Evolutionary conservation across 2,797 vertebrate species (phyloP).

Genomic region (Euphonia xanthogaster): DNA sequence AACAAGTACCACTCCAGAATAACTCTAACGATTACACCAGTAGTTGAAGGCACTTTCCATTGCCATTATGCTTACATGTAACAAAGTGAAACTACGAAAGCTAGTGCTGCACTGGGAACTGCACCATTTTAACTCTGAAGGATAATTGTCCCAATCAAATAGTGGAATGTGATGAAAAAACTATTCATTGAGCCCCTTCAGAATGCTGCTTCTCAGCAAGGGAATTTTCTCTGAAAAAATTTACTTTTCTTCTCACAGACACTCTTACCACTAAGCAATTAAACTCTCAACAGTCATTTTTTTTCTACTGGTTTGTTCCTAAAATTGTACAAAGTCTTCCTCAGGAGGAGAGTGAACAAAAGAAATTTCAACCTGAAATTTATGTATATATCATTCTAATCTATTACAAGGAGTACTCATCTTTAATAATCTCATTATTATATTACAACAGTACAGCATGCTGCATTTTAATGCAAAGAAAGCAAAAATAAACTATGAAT

Average conservation of each 20-base stretch:
- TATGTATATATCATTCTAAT: neutral
- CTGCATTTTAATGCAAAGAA: neutral
- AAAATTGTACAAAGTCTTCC: neutral
- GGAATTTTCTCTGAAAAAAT: neutral
- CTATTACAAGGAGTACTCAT: neutral
- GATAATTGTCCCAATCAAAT: neutral
- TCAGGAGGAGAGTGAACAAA: neutral
- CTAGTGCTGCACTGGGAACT: neutral
- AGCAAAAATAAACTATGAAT: neutral
- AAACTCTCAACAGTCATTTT: neutral
- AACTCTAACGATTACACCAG: neutral
- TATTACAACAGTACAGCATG: neutral
- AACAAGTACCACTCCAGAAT: neutral
- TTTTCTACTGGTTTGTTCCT: neutral
- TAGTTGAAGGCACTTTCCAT: neutral
- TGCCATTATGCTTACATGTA: neutral
- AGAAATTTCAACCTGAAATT: neutral
- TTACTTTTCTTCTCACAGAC: neutral
- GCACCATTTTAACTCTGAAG: neutral
- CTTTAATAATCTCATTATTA: neutral
- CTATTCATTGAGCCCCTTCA: neutral
- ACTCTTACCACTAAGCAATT: neutral
- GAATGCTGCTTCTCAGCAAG: neutral
- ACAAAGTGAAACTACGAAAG: neutral
- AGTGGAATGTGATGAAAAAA: neutral